Evolutionary conservation across 1,140 invertebrate genomes (phyloP), one percentile per base, ranked within the genome.

Genomic region (Sinonovacula constricta): DNA sequence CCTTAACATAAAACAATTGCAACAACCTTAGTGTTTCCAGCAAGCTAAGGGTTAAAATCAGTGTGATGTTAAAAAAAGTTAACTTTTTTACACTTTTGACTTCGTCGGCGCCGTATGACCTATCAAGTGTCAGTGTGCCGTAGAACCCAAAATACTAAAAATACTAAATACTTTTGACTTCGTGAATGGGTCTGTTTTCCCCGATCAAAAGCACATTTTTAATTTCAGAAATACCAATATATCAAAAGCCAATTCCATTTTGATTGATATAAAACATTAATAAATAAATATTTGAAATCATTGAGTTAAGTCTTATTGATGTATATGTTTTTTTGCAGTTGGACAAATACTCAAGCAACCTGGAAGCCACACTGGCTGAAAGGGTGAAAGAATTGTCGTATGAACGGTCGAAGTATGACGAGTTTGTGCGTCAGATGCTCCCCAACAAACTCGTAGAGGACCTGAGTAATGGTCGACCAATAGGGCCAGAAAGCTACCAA

Each of bases 311-410:
- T n/a, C n/a, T n/a, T 5, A 15, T 22, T 63, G 49, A 14, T 49
- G 3, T 67, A 15, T 7, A 39, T 51, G 28, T 60, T 53, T 31
- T 53, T n/a, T n/a, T n/a, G n/a, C 45, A 84, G 95, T 90, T 97
- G 69, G 96, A 97, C 89, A 96, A 97, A 88, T 97, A 97, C 90
- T 96, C 96, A 18, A 97, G 97, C 90, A 97, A 97, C 92, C 91
- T 97, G 86, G 96, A 97, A 89, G 95, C 96, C 84, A 89, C 97
- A n/a, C 96, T 97, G 82, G 93, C 95, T 34, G 96, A 97, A 83
- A 92, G 96, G 78, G 97, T 96, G 10, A 95, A 96, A 80, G 95
- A 97, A 87, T 90, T 97, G 72, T 95, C 96, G 85, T 94, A 96
- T 92, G 96, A 97, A 91, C 96, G 96, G 91, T 96, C 96, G 91